Percentiles rank a stretch among this genome's conserved stretches.
phyloP scores from a whole-genome alignment of 2,113 vertebrate species.

The Oryzias curvinotus region DNA sequence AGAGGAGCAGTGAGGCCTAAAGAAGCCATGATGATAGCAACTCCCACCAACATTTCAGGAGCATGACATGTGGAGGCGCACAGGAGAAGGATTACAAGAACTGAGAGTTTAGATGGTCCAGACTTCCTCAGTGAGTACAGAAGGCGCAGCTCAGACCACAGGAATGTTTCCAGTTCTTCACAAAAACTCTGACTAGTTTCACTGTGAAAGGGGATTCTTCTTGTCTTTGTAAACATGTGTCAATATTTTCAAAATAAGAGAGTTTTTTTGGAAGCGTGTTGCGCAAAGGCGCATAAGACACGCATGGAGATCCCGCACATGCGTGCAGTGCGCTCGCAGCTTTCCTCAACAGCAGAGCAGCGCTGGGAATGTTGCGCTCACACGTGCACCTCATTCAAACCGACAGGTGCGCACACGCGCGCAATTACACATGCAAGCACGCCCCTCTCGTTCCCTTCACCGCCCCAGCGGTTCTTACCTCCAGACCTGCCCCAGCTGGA shows the following conservation, averaged over 20 bases:
- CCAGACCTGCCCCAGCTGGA: slow-evolving; percentile 95
- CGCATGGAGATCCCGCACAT: slow-evolving; percentile 3
- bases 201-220: neutral
- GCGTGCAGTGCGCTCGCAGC: neutral
- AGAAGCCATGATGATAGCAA: slow-evolving; percentile 1
- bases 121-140: slow-evolving; percentile 9
- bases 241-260: too few species aligned
- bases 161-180: slow-evolving; percentile 1
- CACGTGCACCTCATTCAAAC: slow-evolving; percentile 19
- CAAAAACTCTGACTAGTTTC: neutral
- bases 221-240: too few species aligned
- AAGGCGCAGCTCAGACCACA: slow-evolving; percentile 2
- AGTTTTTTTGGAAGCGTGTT: neutral
- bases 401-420: slow-evolving; percentile 2
- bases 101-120: neutral
- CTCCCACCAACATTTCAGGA: slow-evolving; percentile 31
- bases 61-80: slow-evolving; percentile 16
- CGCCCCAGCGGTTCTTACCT: slow-evolving; percentile 77
- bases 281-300: slow-evolving; percentile 2
- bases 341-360: neutral
- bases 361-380: slow-evolving; percentile 10
- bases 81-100: slow-evolving; percentile 8
- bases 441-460: slow-evolving; percentile 9
- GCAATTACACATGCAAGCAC: slow-evolving; percentile 11
- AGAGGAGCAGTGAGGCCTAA: slow-evolving; percentile 4